Percentiles rank a stretch among this genome's conserved stretches.
Evolutionary conservation across 2,797 vertebrate genomes (phyloP).

Genomic region (Syngnathus rostellatus): DNA sequence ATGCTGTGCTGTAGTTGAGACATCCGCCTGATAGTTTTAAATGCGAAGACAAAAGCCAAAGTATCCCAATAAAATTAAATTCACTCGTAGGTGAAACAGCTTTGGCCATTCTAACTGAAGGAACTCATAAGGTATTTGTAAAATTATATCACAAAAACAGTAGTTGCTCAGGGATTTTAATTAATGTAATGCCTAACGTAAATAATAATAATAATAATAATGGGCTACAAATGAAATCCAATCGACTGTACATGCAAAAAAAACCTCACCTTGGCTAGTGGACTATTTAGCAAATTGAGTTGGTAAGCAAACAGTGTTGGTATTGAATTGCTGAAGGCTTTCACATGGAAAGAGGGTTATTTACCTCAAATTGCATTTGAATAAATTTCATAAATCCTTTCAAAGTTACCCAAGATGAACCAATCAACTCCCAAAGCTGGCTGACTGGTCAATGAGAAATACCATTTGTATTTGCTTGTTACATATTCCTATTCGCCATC

Average conservation of each 20-base stretch:
- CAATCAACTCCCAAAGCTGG: slow-evolving; percentile 45
- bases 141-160: not conserved
- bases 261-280: too few relatives aligned
- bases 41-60: slow-evolving; percentile 41
- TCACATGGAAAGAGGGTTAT: slow-evolving; percentile 34
- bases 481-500: slow-evolving; percentile 52
- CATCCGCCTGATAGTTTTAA: slow-evolving; percentile 42
- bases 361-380: slow-evolving; percentile 62
- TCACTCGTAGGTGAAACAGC: slow-evolving; percentile 9
- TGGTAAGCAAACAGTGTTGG: too few relatives aligned
- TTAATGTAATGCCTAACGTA: too few relatives aligned
- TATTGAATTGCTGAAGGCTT: too few relatives aligned
- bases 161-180: not conserved
- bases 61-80: slow-evolving; percentile 33
- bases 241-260: too few relatives aligned
- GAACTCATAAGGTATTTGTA: not conserved
- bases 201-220: too few relatives aligned
- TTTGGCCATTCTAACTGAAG: slow-evolving; percentile 10
- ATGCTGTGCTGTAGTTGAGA: slow-evolving; percentile 40
- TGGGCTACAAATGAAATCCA: too few relatives aligned
- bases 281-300: too few relatives aligned
- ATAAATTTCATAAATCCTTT: slow-evolving; percentile 64
- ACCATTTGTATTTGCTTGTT: slow-evolving; percentile 43
- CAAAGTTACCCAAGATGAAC: slow-evolving; percentile 55
- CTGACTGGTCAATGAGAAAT: slow-evolving; percentile 54